A percentile compares a stretch with the other conserved stretches of the same genome.
Evolutionary conservation across 2,888 invertebrate genomes (phyloP).

Genomic region (Selenia dentaria): DNA sequence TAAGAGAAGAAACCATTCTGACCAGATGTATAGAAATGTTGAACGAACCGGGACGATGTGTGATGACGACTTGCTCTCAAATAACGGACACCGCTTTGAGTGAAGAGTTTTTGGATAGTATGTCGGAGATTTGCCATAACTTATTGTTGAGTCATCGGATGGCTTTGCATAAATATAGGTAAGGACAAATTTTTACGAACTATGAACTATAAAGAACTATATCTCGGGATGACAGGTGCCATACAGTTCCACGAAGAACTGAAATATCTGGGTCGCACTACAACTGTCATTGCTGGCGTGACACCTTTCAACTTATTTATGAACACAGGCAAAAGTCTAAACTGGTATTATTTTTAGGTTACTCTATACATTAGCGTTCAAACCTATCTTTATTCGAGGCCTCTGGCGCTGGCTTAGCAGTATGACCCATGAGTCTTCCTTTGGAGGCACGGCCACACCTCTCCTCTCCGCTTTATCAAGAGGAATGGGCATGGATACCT

Average conservation of each 20-base stretch:
- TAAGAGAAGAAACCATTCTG: constrained; percentile 73
- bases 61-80: constrained; percentile 72
- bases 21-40: constrained; percentile 86
- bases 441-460: constrained; percentile 79
- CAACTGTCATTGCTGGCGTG: too few species aligned
- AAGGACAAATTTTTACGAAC: too few species aligned
- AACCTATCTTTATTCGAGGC: constrained; percentile 90
- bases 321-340: too few species aligned
- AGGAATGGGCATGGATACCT: constrained; percentile 84
- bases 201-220: too few species aligned
- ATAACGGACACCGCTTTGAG: constrained; percentile 78
- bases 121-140: constrained; percentile 93
- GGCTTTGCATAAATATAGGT: constrained; percentile 94
- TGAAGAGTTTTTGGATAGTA: constrained; percentile 85
- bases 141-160: constrained; percentile 91
- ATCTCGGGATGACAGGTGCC: too few species aligned
- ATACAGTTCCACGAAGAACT: too few species aligned
- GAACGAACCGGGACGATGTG: constrained; percentile 82
- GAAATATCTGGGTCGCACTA: too few species aligned
- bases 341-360: constrained; percentile 73
- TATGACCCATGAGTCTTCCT: constrained; percentile 64
- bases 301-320: too few species aligned
- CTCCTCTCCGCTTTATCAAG: constrained; percentile 87
- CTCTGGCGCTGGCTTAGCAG: constrained; percentile 87
- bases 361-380: constrained; percentile 92